A percentile compares a stretch with the other conserved stretches of the same genome.
Evolutionary conservation across 1,140 invertebrate species (phyloP).

Genomic region (Dolichoris vasculosae): DNA sequence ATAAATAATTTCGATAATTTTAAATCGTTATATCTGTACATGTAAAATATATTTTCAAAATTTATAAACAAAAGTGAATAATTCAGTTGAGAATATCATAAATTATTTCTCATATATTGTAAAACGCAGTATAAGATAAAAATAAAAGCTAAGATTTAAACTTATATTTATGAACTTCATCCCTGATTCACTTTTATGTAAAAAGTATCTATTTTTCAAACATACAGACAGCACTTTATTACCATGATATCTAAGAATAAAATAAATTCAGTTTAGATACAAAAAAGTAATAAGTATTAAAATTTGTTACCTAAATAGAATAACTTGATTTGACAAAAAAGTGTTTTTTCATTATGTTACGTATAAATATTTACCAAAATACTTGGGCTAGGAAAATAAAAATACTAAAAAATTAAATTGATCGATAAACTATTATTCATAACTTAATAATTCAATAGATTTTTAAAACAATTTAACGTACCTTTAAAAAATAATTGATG

Average conservation of each 20-base stretch:
- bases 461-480: too few species aligned
- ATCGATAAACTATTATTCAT: too few species aligned
- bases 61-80: background rate
- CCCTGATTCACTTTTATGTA: background rate
- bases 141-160: background rate
- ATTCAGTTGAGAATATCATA: background rate
- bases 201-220: background rate
- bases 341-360: too few species aligned
- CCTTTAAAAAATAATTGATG: too few species aligned
- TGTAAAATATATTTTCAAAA: background rate
- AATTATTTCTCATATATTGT: background rate
- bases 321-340: too few species aligned
- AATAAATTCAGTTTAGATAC: background rate
- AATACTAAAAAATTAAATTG: background rate
- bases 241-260: background rate
- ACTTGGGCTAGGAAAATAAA: background rate
- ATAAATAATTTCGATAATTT: too few species aligned
- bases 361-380: background rate
- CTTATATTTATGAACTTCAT: background rate
- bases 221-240: background rate
- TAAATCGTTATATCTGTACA: background rate
- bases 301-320: too few species aligned
- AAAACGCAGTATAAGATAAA: background rate
- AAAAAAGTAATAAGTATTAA: background rate
- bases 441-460: too few species aligned